Conservation (phyloP, 2,888 invertebrate genomes). For the Brachyopa scutellaris region DNA sequence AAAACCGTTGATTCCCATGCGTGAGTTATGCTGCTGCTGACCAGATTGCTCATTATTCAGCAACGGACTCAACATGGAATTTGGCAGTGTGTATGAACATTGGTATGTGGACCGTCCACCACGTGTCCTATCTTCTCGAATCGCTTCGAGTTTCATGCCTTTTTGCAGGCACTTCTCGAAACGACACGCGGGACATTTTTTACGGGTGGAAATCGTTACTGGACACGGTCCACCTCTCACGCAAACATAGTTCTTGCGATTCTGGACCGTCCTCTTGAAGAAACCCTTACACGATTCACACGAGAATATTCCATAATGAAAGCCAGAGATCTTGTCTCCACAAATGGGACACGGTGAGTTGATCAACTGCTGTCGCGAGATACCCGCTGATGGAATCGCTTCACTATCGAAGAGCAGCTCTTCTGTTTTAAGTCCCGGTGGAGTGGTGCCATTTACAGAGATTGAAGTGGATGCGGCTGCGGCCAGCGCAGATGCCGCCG, state of each 20-base stretch:
- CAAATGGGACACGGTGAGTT: constrained; percentile 97
- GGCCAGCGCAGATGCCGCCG: constrained; percentile 66
- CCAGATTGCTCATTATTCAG: constrained; percentile 82
- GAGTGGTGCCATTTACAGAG: constrained; percentile 71
- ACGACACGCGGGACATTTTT: constrained; percentile 98
- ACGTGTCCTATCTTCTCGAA: constrained; percentile 95
- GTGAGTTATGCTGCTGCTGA: constrained; percentile 74
- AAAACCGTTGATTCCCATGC: constrained; percentile 75
- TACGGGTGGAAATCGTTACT: constrained; percentile 95
- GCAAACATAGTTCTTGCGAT: constrained; percentile 98
- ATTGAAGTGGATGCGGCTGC: constrained; percentile 67
- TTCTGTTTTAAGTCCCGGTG: constrained; percentile 73
- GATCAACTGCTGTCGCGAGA: constrained; percentile 93
- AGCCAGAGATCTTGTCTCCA: constrained; percentile 97
- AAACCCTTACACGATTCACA: constrained; percentile 99
- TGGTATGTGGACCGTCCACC: constrained; percentile 98
- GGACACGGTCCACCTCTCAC: constrained; percentile 94
- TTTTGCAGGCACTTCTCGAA: constrained; percentile 97
- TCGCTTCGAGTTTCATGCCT: constrained; percentile 99
- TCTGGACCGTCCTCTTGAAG: constrained; percentile 99
- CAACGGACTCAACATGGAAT: constrained; percentile 84
- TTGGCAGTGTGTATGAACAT: constrained; percentile 94
- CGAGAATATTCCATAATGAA: constrained; percentile 98
- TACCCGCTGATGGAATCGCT: constrained; percentile 86
- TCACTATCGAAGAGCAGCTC: constrained; percentile 76